Conservation (phyloP, 2,797 vertebrate species). For the Chaetophractus vellerosus region DNA sequence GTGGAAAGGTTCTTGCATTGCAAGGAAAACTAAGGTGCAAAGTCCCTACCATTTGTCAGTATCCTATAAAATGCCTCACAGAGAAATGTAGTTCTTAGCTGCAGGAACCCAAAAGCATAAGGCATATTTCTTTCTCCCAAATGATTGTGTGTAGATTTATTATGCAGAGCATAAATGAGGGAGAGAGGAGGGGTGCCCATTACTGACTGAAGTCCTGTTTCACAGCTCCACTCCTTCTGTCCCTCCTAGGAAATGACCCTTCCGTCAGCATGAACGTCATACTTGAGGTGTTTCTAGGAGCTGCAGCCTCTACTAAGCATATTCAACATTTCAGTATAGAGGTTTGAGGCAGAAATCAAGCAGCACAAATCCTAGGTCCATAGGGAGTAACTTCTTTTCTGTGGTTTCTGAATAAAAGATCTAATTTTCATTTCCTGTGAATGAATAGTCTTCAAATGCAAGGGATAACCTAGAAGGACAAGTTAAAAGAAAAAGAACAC, state of each 20-base stretch:
- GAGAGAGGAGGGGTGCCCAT: neutral
- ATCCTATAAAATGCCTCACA: slow-evolving; percentile 43
- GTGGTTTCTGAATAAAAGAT: neutral
- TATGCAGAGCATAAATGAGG: slow-evolving; percentile 4
- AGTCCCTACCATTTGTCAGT: neutral
- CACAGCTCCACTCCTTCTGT: neutral
- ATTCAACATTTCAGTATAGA: slow-evolving; percentile 56
- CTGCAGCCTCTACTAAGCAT: neutral
- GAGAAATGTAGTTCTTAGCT: neutral
- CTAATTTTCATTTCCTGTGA: slow-evolving; percentile 7
- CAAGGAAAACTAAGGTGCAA: slow-evolving; percentile 55
- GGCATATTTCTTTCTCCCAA: neutral
- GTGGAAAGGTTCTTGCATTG: neutral
- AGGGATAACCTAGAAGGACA: neutral
- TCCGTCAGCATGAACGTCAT: neutral
- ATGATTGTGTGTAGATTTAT: neutral
- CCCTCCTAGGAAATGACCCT: slow-evolving; percentile 1
- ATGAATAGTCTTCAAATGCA: slow-evolving; percentile 15
- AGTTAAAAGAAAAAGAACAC: slow-evolving; percentile 12
- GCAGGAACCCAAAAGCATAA: neutral
- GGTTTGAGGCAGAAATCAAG: slow-evolving; percentile 46
- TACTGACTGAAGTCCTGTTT: neutral
- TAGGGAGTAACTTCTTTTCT: slow-evolving; percentile 4
- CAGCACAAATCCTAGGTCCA: neutral
- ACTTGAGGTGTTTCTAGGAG: neutral